Conservation (phyloP, 2,888 invertebrate genomes). For the Halictus quadricinctus region DNA sequence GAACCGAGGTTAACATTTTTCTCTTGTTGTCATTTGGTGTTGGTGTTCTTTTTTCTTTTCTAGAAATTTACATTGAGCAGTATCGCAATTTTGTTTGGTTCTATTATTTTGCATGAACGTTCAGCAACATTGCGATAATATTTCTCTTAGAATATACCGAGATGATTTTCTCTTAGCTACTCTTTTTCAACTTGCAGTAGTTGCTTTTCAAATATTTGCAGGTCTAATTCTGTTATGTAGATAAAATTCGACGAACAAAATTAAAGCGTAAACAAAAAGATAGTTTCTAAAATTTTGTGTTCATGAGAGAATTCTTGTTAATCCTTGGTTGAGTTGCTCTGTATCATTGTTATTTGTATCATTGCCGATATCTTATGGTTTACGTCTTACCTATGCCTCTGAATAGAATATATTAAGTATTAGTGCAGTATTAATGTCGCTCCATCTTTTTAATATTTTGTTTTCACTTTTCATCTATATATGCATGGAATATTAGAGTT, state of each 20-base stretch:
- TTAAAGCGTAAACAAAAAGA: conserved; percentile 14
- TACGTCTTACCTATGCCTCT: conserved; percentile 29
- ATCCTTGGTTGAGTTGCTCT: conserved; percentile 45
- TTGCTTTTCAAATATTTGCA: conserved; percentile 30
- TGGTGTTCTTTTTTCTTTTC: conserved; percentile 50
- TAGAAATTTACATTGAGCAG: conserved; percentile 30
- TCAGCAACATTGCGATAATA: conserved; percentile 35
- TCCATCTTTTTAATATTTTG: neutral
- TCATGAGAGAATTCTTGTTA: conserved; percentile 48
- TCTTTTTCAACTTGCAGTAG: conserved; percentile 34
- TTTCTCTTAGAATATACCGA: conserved; percentile 17
- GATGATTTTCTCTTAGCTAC: conserved; percentile 17
- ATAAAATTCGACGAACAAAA: conserved; percentile 25
- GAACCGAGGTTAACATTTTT: conserved; percentile 79
- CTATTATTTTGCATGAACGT: conserved; percentile 52
- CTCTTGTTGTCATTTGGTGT: conserved; percentile 68
- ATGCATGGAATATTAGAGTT: conserved; percentile 24
- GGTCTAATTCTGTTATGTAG: neutral
- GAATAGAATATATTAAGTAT: conserved; percentile 19
- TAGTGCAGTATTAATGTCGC: neutral
- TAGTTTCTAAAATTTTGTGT: conserved; percentile 1
- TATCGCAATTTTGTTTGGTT: conserved; percentile 47
- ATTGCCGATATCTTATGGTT: conserved; percentile 15
- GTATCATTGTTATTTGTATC: neutral
- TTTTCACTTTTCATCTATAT: neutral